Percentiles rank a stretch among this genome's conserved stretches.
Evolutionary conservation across 2,113 vertebrate genomes (phyloP).

Genomic region (Sinocyclocheilus anshuiensis): DNA sequence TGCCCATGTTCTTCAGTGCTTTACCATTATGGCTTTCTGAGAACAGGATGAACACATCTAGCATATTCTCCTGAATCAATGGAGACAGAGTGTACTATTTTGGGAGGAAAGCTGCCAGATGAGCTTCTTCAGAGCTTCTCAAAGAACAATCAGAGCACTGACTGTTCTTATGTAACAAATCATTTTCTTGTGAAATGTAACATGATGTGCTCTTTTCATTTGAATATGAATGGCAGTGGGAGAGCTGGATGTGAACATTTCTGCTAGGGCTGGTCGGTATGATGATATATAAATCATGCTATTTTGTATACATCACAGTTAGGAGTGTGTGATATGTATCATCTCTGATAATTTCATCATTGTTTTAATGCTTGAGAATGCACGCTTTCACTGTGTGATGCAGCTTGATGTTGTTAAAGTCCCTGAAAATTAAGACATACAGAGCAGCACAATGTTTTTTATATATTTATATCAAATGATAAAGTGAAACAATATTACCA

Average conservation of each 20-base stretch:
- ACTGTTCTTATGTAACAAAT: not conserved
- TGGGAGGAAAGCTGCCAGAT: not conserved
- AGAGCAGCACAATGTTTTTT: not conserved
- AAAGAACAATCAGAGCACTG: not conserved
- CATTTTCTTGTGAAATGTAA: not conserved
- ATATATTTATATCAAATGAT: not conserved
- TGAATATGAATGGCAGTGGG: not conserved
- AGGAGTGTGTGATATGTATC: not conserved
- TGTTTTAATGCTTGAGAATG: not conserved
- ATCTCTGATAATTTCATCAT: not conserved
- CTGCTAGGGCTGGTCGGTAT: not conserved
- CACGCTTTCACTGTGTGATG: not conserved
- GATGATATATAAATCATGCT: not conserved
- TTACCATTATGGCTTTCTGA: not conserved
- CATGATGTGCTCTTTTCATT: not conserved
- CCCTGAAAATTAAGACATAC: not conserved
- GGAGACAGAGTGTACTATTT: conserved; percentile 10
- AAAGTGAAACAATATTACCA: no score
- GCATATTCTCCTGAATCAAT: not conserved
- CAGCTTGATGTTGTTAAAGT: not conserved
- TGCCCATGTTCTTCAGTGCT: not conserved
- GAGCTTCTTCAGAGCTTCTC: not conserved
- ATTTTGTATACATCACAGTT: not conserved
- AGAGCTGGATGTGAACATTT: not conserved
- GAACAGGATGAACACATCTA: not conserved